phyloP scores from a whole-genome alignment of 2,888 invertebrate genomes.

The Morpho deidamia region DNA sequence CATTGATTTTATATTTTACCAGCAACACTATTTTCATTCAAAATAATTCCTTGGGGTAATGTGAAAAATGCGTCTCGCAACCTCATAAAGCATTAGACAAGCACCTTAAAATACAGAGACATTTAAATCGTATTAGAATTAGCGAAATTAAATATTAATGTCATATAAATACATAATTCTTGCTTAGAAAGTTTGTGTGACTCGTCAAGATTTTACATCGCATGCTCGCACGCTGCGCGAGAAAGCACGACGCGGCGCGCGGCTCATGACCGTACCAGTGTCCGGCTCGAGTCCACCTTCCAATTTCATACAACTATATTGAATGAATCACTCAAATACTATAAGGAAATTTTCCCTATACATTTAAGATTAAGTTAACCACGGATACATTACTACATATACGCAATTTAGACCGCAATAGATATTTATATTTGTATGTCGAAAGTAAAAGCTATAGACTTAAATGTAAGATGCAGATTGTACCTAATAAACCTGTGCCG shows the following conservation, averaged over 20 bases:
- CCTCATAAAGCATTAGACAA: too few species aligned
- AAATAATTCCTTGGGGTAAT: too few species aligned
- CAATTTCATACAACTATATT: background rate
- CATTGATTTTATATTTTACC: too few species aligned
- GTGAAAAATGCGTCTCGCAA: too few species aligned
- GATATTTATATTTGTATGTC: background rate
- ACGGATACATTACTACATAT: too few species aligned
- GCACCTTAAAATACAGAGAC: too few species aligned
- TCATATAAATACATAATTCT: slow-evolving; percentile 73
- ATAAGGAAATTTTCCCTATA: slow-evolving; percentile 11
- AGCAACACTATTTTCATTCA: too few species aligned
- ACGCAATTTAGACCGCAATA: too few species aligned
- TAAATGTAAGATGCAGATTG: slow-evolving; percentile 62
- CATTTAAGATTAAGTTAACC: background rate
- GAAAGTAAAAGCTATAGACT: slow-evolving; percentile 55
- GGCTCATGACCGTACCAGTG: slow-evolving; percentile 19
- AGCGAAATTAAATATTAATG: slow-evolving; percentile 70
- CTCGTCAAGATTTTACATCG: slow-evolving; percentile 67
- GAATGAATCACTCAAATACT: background rate
- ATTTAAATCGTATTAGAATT: background rate
- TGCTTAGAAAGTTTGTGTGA: slow-evolving; percentile 74
- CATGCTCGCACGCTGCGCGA: slow-evolving; percentile 74
- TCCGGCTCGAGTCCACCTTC: slow-evolving; percentile 21
- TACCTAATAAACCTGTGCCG: slow-evolving; percentile 63
- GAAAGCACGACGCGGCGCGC: slow-evolving; percentile 64